A percentile compares a stretch with the other conserved stretches of the same genome.
Conservation (phyloP, 2,797 vertebrate genomes). For the Gallinago nigripennis region DNA sequence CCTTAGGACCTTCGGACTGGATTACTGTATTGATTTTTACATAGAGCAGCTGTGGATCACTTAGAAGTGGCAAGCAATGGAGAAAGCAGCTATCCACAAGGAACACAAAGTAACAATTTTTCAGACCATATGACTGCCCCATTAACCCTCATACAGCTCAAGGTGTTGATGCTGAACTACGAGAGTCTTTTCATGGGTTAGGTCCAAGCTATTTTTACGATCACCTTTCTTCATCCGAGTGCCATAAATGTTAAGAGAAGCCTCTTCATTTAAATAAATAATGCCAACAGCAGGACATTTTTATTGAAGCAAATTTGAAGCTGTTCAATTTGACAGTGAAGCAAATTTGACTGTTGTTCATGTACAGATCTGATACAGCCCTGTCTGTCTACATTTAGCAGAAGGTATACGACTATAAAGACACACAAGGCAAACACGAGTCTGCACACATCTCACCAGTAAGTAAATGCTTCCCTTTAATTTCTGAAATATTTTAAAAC, state of each 20-base stretch:
- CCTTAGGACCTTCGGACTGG: slow-evolving; percentile 23
- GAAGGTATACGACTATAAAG: not conserved
- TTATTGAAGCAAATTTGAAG: not conserved
- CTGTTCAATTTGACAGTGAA: not conserved
- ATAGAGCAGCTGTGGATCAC: not conserved
- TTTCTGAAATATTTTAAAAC: not conserved
- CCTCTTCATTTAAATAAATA: slow-evolving; percentile 10
- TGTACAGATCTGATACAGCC: not conserved
- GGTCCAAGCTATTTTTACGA: not conserved
- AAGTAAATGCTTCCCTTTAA: not conserved
- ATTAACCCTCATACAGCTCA: not conserved
- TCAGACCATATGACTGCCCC: not conserved
- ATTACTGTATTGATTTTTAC: slow-evolving; percentile 50
- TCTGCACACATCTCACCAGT: not conserved
- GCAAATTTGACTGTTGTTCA: not conserved
- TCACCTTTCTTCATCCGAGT: not conserved
- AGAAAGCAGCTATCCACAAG: not conserved
- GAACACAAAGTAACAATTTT: not conserved
- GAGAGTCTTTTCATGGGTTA: not conserved
- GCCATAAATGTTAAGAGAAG: not conserved
- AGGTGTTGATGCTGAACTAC: not conserved
- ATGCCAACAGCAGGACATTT: not conserved
- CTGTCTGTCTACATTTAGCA: not conserved
- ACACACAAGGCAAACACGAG: not conserved
- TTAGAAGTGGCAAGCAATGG: not conserved